Evolutionary conservation across 2,888 invertebrate species (phyloP), one percentile per base, ranked within the genome.

Genomic region (Eristalis tenax): DNA sequence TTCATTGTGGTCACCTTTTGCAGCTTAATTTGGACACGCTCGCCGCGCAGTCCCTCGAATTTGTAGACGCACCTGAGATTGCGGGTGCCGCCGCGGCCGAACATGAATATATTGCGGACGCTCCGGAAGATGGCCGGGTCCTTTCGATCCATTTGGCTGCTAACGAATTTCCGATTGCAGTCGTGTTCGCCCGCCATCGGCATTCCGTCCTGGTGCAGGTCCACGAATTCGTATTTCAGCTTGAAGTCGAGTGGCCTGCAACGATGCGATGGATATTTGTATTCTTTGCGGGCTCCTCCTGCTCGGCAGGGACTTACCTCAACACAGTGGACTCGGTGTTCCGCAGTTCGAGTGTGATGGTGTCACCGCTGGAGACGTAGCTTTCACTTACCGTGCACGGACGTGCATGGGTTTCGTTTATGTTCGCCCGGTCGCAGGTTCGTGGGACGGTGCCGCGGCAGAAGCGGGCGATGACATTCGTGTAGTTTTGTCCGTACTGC

Each of bases 41-140:
- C 97, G 66, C 97, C 97, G 71, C 96, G 95, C 90, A 96, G 96
- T 0, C 96, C 97, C 93, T 97, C 97, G 91, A 98, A 98, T 65
- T 97, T 96, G 93, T 98, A 98, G 64, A 96, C 95, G 93, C 98
- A 98, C 96, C 96, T 97, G 23, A 98, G 94, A 93, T 97, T 97
- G 85, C 95, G 94, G 10, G 96, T 95, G 38, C 98, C 98, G 28
- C 98, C 97, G 84, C 98, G 94, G 0, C 98, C 98, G 90, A 96
- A 98, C 13, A 97, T 94, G 91, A 98, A 98, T 50, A 97, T 96
- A 91, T 98, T 96, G 89, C 96, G 94, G 0, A 97, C 97, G 13
- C 97, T 96, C 43, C 96, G 95, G 91, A 97, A 97, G 78, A 95
- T 96, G 69, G 96, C 95, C n/a, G 96, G 96, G 4, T 96, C 94